phyloP scores from a whole-genome alignment of 2,113 vertebrate genomes.

The Calypte anna region DNA sequence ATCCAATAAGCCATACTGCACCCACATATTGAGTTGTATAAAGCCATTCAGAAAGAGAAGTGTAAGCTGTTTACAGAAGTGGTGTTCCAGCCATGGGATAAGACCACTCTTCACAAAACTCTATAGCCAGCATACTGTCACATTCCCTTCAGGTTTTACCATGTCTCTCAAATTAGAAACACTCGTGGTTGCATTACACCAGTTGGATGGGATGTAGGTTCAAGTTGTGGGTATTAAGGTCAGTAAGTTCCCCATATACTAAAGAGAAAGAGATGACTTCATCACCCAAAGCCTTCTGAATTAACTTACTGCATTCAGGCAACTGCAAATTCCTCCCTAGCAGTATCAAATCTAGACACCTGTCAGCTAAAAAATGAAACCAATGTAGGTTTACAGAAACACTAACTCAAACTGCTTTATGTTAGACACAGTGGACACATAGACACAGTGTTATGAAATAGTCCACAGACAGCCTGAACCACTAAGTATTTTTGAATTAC shows the following conservation, averaged over 20 bases:
- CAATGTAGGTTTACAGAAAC: neutral
- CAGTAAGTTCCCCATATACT: neutral
- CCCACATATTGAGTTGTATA: neutral
- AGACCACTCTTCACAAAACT: neutral
- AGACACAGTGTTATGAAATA: neutral
- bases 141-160: neutral
- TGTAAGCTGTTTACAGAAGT: neutral
- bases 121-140: neutral
- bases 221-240: neutral
- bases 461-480: neutral
- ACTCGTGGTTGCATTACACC: neutral
- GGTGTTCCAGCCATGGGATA: neutral
- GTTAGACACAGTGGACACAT: neutral
- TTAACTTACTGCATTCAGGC: neutral
- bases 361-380: neutral
- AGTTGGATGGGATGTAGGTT: neutral
- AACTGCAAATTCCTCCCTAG: neutral
- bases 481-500: neutral
- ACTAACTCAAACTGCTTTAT: neutral
- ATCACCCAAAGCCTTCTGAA: neutral
- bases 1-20: neutral
- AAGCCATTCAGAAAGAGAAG: neutral
- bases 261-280: neutral
- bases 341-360: neutral
- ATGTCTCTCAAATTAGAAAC: neutral